Evolutionary conservation across 35 echinoderm and acorn worm genomes (phyloP), one percentile per base, ranked within the genome.

Genomic region (Hemicentrotus pulcherrimus): DNA sequence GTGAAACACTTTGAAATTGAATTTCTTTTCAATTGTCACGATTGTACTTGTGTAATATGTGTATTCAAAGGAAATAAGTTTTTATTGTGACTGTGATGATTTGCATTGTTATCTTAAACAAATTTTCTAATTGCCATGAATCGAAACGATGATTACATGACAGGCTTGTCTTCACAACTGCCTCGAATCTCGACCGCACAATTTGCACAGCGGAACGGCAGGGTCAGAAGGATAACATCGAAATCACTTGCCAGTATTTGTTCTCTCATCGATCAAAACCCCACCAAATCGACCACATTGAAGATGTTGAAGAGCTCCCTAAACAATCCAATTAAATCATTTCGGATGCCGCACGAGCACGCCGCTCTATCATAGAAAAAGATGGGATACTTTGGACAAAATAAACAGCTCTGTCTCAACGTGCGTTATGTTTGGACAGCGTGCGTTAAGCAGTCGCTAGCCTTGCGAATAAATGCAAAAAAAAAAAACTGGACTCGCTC

Each of bases 111-210:
- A n/a, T n/a, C 65, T 78, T n/a, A 78, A 78, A 78, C 65, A 78
- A 78, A 78, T n/a, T n/a, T 78, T 78, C 65, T 78, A 78, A 78
- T 78, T 78, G 65, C 65, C 65, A 78, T 78, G 65, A 78, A 78
- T 78, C 65, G 18, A n/a, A 78, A 78, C 28, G 65, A 78, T 28
- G 65, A 78, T 78, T 28, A 28, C 65, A 78, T 78, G 19, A 78
- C 24, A 5, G 28, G 65, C 4, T n/a, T 78, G 24, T 28, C 65
- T 55, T 55, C 11, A 55, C 50, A 55, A 55, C 11, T 78, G 65
- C 28, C 18, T 78, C 19, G 65, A 78, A n/a, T 78, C 65, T n/a
- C 28, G n/a, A 78, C 65, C 65, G 6, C 65, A 78, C 22, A n/a
- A 8, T n/a, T 78, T 78, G 65, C 28, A n/a, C 65, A 78, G 65